A percentile compares a stretch with the other conserved stretches of the same genome.
phyloP scores from a whole-genome alignment of 2,113 vertebrate genomes.

The Orthochromis malagaraziensis region DNA sequence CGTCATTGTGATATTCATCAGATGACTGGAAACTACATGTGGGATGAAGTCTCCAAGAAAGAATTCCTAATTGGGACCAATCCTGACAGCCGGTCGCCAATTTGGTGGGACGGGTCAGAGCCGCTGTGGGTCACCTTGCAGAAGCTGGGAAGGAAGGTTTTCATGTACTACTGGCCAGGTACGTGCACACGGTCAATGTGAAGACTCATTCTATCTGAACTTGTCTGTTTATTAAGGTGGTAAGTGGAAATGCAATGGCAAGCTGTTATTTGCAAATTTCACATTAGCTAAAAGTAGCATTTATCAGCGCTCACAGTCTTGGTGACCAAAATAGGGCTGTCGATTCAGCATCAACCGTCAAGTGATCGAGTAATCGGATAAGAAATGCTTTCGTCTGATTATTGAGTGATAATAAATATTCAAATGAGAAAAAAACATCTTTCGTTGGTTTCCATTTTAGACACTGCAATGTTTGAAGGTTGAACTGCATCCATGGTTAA shows the following conservation, averaged over 20 bases:
- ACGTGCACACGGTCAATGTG: neutral
- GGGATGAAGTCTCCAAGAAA: constrained; percentile 76
- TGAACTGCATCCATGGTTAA: neutral
- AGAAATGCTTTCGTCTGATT: neutral
- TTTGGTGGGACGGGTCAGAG: constrained; percentile 95
- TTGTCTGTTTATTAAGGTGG: fast-evolving
- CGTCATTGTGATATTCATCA: constrained; percentile 87
- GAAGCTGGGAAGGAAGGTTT: constrained; percentile 79
- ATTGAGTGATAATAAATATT: neutral
- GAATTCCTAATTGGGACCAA: constrained; percentile 89
- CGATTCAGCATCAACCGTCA: neutral
- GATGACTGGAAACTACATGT: constrained; percentile 96
- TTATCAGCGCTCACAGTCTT: neutral
- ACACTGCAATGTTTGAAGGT: neutral
- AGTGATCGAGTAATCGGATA: neutral
- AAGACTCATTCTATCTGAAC: neutral
- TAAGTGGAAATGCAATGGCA: fast-evolving
- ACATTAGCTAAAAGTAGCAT: neutral
- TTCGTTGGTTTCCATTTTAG: neutral
- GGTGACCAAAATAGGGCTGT: neutral
- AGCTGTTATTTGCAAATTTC: neutral
- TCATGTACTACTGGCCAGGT: constrained; percentile 98
- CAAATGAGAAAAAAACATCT: neutral
- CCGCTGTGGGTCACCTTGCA: constrained; percentile 91
- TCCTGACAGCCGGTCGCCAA: constrained; percentile 79